These are phyloP conservation scores for Sprattus sprattus DNA, from an alignment of 2,113 vertebrate species.

Conservation along the genomic window DNA sequence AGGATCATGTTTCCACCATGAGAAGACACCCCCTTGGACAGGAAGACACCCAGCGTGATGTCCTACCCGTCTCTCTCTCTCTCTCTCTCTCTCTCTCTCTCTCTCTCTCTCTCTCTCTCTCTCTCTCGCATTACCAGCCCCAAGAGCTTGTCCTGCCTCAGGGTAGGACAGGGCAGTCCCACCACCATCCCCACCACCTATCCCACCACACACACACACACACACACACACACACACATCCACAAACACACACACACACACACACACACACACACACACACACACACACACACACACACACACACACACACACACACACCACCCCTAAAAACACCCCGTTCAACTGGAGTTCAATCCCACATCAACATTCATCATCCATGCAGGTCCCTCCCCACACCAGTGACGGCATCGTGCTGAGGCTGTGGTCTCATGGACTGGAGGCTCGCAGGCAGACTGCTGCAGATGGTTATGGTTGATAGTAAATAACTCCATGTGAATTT, in stretches of 20 bases:
- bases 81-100: background rate
- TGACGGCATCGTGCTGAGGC: slow-evolving; percentile 26
- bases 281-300: slow-evolving; percentile 27
- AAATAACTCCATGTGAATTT: slow-evolving; percentile 43
- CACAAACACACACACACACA: background rate
- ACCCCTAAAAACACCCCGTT: slow-evolving; percentile 22
- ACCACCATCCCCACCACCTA: slow-evolving; percentile 3
- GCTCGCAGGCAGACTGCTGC: slow-evolving; percentile 23
- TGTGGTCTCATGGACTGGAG: slow-evolving; percentile 15
- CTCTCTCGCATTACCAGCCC: background rate
- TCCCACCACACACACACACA: slow-evolving; percentile 19
- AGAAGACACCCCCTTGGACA: slow-evolving; percentile 65
- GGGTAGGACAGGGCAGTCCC: background rate
- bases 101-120: background rate
- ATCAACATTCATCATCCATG: slow-evolving; percentile 28
- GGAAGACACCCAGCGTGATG: slow-evolving; percentile 66
- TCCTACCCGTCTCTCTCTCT: slow-evolving; percentile 14
- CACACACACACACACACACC: slow-evolving; percentile 10
- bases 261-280: background rate
- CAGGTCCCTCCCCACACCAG: slow-evolving; percentile 25
- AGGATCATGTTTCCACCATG: slow-evolving; percentile 61
- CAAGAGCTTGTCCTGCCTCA: slow-evolving; percentile 26
- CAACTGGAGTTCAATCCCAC: slow-evolving; percentile 42
- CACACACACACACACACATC: slow-evolving; percentile 18
- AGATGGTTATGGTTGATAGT: slow-evolving; percentile 30